Conservation (phyloP, 2,888 invertebrate genomes). For the Cyclophora albipunctata region DNA sequence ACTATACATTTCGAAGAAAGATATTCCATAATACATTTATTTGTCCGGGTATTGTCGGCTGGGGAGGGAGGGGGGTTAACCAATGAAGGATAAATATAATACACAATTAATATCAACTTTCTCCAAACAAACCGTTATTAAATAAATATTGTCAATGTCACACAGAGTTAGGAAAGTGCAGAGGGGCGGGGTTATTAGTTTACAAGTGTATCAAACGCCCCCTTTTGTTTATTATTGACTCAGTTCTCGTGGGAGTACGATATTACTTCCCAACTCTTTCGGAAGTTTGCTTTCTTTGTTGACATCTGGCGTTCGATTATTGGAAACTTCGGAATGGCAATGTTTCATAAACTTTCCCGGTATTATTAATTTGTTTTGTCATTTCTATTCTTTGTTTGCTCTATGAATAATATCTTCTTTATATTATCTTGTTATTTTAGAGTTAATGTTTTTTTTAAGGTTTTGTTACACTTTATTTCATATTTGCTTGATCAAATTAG, state of each 20-base stretch:
- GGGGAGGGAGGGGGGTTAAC: too few relatives aligned
- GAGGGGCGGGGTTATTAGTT: constrained; percentile 66
- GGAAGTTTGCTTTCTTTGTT: constrained; percentile 71
- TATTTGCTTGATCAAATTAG: too few relatives aligned
- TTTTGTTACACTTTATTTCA: constrained; percentile 10
- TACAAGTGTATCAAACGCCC: constrained; percentile 73
- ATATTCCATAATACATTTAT: too few relatives aligned
- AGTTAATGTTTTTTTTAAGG: constrained; percentile 9
- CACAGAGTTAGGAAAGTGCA: constrained; percentile 35
- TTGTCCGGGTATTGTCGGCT: too few relatives aligned
- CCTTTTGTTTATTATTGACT: constrained; percentile 72
- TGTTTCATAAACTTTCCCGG: constrained; percentile 47
- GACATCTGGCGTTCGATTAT: constrained; percentile 69
- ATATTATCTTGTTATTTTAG: constrained; percentile 18
- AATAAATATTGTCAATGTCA: not conserved
- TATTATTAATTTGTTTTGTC: constrained; percentile 40
- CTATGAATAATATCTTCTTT: constrained; percentile 13
- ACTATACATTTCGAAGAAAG: too few relatives aligned
- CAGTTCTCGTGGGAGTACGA: constrained; percentile 40
- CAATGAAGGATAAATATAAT: too few relatives aligned
- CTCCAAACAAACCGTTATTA: not conserved
- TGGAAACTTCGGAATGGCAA: constrained; percentile 45
- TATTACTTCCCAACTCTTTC: constrained; percentile 72
- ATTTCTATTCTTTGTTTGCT: constrained; percentile 27
- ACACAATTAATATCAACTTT: too few relatives aligned